Base-by-base conservation (phyloP, 2,113 vertebrate species). In the Polyodon spathula region DNA sequence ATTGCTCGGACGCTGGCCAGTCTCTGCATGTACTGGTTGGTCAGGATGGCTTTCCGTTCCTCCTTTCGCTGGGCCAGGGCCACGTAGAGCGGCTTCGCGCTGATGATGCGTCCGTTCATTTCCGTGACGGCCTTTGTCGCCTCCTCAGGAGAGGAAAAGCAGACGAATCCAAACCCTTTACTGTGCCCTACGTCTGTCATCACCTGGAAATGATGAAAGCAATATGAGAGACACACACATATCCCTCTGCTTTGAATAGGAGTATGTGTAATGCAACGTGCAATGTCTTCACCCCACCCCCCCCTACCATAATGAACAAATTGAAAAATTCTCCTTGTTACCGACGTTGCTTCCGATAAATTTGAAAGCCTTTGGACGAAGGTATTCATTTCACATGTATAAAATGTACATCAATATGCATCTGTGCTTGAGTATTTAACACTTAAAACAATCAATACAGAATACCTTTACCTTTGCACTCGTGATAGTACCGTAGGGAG, bases 121-220 rank as follows among this genome's bases (percentile, higher is more conserved):
- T 98, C 96, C 0, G 96, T 98, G 58, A 98, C 94, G 0, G 96
- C 95, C 78, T 96, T 97, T 1, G 95, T 97, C 0, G 96, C 96
- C 75, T 98, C 95, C 75, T 97, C 95, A 37, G 95, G 95, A 54
- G 95, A 96, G 39, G 95, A 97, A 81, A 98, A 98, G 77, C 96
- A 98, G 68, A 98, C 96, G 70, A 98, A 98, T 39, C 95, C 95
- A 76, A 98, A 98, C 56, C 96, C 96, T 74, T 94, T 96, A 86
- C 95, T 97, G 78, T 92, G 93, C 67, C 86, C 82, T 60, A 86
- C 89, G 15, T 98, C 94, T 6, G 89, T 97, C 96, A 98, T 98
- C 77, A 98, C 95, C 96, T 98, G 62, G 69, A 81, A 81, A 16
- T n/a, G n/a, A n/a, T n/a, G n/a, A 38, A 14, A 56, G 16, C 12